These are phyloP conservation scores for Parthenolecanium corni DNA, from an alignment of 2,888 invertebrate genomes.

Conservation along the genomic window DNA sequence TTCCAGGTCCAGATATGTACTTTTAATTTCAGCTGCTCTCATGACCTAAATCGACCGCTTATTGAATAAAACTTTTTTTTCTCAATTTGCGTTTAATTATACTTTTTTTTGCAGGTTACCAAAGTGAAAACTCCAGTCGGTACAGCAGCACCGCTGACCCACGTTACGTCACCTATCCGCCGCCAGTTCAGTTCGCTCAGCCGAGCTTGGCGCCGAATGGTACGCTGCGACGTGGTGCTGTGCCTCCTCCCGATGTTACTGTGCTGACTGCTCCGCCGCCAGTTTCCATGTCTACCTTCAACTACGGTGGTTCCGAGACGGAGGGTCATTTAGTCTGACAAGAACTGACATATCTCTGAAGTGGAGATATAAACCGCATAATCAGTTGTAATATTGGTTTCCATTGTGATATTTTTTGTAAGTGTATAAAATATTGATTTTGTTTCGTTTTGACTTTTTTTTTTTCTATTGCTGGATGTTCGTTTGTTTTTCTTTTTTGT, in stretches of 20 bases:
- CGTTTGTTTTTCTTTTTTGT: neutral
- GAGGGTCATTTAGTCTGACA: slow-evolving; percentile 36
- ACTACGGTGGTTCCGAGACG: slow-evolving; percentile 33
- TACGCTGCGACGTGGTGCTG: slow-evolving; percentile 37
- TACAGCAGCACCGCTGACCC: slow-evolving; percentile 32
- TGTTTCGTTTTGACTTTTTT: slow-evolving; percentile 7
- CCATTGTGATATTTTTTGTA: slow-evolving; percentile 23
- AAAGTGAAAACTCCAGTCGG: slow-evolving; percentile 29
- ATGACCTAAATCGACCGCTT: no score
- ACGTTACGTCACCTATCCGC: slow-evolving; percentile 68
- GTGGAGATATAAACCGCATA: slow-evolving; percentile 15
- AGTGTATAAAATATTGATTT: neutral
- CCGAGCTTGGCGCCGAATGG: slow-evolving; percentile 39
- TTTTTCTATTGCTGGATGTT: neutral
- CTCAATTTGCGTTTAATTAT: neutral
- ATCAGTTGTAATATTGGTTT: slow-evolving; percentile 17
- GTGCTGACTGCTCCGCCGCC: slow-evolving; percentile 32
- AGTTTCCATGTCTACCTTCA: slow-evolving; percentile 29
- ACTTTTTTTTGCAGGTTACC: slow-evolving; percentile 30
- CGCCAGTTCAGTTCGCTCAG: slow-evolving; percentile 53
- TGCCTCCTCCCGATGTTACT: slow-evolving; percentile 38
- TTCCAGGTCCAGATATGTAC: no score
- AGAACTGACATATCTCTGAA: slow-evolving; percentile 28
- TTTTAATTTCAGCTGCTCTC: no score
- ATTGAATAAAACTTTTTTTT: no score